Base-by-base conservation (phyloP, 2,888 invertebrate genomes). In the Protonemura montana region DNA sequence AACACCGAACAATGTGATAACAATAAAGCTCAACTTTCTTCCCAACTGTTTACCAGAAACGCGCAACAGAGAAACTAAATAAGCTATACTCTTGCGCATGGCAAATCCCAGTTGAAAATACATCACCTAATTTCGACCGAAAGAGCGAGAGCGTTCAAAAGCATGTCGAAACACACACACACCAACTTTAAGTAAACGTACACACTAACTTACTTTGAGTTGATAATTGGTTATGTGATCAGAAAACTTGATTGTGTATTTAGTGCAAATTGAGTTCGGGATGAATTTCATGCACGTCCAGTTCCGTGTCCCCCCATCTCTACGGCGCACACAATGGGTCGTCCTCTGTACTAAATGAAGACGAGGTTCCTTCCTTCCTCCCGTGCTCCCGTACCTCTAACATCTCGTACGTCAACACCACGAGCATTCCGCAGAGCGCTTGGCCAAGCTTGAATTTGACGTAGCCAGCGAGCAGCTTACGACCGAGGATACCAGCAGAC, bases 211-310 rank as follows among this genome's bases (percentile, higher is more conserved):
- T 59, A 59, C 59, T 59, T 59, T 21, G 59, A 59, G 59, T 59
- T 59, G 59, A 59, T 59, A 59, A 59, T 59, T 59, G 59, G 59
- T 59, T 59, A 59, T 59, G 59, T 59, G 59, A 59, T 59, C 59
- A 59, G 59, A 59, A 59, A 59, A 59, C 59, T 59, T 59, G 59
- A 59, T 59, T 59, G 59, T 59, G 59, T 59, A 59, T 59, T 59
- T 59, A 59, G 59, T 13, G 59, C 59, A 59, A 59, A 59, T 59
- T 59, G 59, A 59, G 59, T 59, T 59, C 59, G 59, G 59, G 59
- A 59, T 13, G 59, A 59, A 59, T 59, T 59, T 59, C 59, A 59
- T 59, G 59, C 59, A 59, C 59, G 59, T 59, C 59, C 59, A 59
- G 59, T 41, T 41, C 13, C 21, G 59, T 13, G 59, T 13, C 59